A percentile compares a stretch with the other conserved stretches of the same genome.
Conservation (phyloP, 2,797 vertebrate genomes). For the Halcyon smyrnensis region DNA sequence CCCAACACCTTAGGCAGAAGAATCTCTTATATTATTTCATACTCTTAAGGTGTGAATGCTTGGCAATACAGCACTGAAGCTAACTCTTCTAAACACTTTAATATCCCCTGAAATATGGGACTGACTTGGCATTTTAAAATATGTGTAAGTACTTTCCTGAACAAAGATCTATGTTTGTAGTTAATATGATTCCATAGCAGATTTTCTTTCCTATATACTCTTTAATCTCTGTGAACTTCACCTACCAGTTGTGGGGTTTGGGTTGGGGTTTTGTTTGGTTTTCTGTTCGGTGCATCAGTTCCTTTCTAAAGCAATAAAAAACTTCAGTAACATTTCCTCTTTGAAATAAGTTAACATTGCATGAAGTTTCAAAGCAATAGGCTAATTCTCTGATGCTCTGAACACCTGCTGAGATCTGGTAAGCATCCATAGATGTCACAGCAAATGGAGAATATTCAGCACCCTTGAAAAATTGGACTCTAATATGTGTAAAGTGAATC, state of each 20-base stretch:
- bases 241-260: accelerated
- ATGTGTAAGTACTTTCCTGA: background rate
- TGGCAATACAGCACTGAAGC: background rate
- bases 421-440: background rate
- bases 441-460: background rate
- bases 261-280: background rate
- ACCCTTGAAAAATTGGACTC: background rate
- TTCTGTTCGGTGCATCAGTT: background rate
- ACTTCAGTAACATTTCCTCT: background rate
- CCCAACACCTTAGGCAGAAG: background rate
- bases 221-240: background rate
- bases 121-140: background rate
- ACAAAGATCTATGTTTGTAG: background rate
- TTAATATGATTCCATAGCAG: background rate
- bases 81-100: background rate
- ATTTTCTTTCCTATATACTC: background rate
- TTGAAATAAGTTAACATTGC: background rate
- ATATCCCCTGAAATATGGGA: background rate
- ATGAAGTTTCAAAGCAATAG: background rate
- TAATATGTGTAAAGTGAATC: background rate
- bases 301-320: background rate
- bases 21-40: background rate
- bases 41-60: background rate
- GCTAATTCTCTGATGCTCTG: background rate
- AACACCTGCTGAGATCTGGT: background rate